Base-by-base conservation (phyloP, 1,140 invertebrate genomes). In the Copidosoma floridanum region DNA sequence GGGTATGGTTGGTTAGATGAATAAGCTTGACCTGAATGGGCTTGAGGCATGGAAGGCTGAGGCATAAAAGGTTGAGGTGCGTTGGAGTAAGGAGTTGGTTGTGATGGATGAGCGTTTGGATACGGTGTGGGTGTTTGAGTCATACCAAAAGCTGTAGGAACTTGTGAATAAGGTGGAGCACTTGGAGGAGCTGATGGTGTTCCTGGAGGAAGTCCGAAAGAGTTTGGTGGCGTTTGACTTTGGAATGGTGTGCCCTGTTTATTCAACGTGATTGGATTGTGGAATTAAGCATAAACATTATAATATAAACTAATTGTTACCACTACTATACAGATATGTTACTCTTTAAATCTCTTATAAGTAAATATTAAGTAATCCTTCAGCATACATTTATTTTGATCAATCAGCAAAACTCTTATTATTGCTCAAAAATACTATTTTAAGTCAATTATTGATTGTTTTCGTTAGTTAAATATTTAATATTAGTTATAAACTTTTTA, bases 161-260 rank as follows among this genome's bases (percentile, higher is more conserved):
- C 4, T 18, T 64, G 40, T 18, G 68, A 50, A 51, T 72, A 68
- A 59, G 71, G 62, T 14, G 67, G 63, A 70, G 62, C 66, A 61
- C 43, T 47, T n/a, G 69, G 63, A n/a, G 73, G 69, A 66, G 71
- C 75, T 71, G 76, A 72, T 52, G 76, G 73, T 69, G 72, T 67
- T 53, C 75, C 75, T 65, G 76, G 71, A 64, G 72, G 75, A 69
- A 59, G 59, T 32, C 76, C 76, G 64, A 79, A 78, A 21, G 74
- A 74, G 14, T 68, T 79, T 54, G 77, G 76, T 63, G 74, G 68
- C 60, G 65, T 71, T 68, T 68, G 71, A 71, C 71, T 74, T 44
- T 71, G 69, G 55, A 71, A 77, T 41, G 69, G 74, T 54, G 73
- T 73, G 29, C 75, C 77, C 77, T 80, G n/a, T 78, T 44, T 48